phyloP scores from a whole-genome alignment of 35 echinoderm and acorn worm genomes.

The Apostichopus japonicus region DNA sequence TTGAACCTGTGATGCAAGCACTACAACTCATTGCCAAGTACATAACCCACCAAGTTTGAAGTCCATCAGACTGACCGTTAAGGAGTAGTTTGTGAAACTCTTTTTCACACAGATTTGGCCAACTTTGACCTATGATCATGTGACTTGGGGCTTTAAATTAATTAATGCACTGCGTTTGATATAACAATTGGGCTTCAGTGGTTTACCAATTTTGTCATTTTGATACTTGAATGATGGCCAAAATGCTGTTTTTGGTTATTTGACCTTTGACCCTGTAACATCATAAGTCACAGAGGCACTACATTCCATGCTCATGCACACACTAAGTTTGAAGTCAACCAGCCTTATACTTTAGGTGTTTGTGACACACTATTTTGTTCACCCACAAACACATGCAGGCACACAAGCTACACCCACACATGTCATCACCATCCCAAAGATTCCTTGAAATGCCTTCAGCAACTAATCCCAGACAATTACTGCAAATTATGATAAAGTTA shows the following conservation, averaged over 20 bases:
- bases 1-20: no score
- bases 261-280: no score
- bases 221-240: neutral
- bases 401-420: neutral
- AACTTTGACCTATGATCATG: neutral
- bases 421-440: neutral
- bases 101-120: neutral
- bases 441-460: neutral
- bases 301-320: neutral
- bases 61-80: no score
- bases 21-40: no score
- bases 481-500: neutral
- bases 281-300: no score
- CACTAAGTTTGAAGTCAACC: neutral
- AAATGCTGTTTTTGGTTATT: no score
- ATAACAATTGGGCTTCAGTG: neutral
- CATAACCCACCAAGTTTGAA: no score
- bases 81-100: neutral
- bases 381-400: neutral
- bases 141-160: neutral
- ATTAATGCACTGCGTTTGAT: neutral
- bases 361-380: neutral
- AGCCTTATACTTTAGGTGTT: neutral
- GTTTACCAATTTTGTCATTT: neutral
- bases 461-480: neutral